These are phyloP conservation scores for Cryptocephalus moraei DNA, from an alignment of 2,888 invertebrate genomes.

Conservation along the genomic window DNA sequence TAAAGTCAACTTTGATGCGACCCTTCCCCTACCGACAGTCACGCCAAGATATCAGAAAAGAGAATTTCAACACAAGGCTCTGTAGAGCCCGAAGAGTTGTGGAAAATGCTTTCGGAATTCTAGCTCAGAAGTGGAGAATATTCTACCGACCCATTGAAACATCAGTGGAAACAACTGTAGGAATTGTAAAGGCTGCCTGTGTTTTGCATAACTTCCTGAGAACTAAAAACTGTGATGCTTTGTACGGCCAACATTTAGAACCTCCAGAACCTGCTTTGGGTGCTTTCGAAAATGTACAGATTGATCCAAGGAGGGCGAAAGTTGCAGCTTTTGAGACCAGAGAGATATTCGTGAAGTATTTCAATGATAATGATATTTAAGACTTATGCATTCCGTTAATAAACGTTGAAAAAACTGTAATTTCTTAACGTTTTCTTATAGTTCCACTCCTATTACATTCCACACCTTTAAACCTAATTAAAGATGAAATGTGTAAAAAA, in stretches of 20 bases:
- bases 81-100: slow-evolving; percentile 14
- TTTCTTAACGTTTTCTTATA: too few relatives aligned
- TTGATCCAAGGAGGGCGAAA: slow-evolving; percentile 7
- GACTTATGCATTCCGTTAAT: too few relatives aligned
- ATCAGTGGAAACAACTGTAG: slow-evolving; percentile 11
- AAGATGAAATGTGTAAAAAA: too few relatives aligned
- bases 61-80: slow-evolving; percentile 13
- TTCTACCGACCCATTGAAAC: slow-evolving; percentile 16
- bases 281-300: slow-evolving; percentile 1
- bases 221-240: slow-evolving; percentile 9
- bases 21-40: slow-evolving; percentile 15
- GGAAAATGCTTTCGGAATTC: too few relatives aligned
- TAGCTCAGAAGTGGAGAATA: slow-evolving; percentile 14
- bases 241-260: background rate
- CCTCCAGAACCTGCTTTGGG: background rate
- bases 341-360: too few relatives aligned
- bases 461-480: too few relatives aligned
- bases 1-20: slow-evolving; percentile 13
- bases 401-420: too few relatives aligned
- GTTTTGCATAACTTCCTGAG: slow-evolving; percentile 14
- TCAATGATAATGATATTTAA: too few relatives aligned
- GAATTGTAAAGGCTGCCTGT: slow-evolving; percentile 12
- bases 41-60: slow-evolving; percentile 9
- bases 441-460: too few relatives aligned
- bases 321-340: slow-evolving; percentile 2